Conservation (phyloP, 2,113 vertebrate genomes). For the Mus pahari region DNA sequence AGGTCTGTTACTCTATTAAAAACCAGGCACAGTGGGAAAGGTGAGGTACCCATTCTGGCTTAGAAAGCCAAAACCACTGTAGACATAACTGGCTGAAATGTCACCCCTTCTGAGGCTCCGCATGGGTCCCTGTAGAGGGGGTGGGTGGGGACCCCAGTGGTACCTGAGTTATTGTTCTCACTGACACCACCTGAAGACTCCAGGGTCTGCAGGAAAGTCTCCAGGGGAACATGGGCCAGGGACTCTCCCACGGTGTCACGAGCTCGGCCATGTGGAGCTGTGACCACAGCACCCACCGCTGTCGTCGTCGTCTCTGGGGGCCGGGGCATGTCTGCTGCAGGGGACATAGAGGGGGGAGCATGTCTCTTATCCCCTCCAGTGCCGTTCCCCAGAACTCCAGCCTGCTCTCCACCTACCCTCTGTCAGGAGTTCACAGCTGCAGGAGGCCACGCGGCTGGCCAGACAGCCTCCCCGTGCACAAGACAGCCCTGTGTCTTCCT, state of each 20-base stretch:
- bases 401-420: slow-evolving; percentile 88
- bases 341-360: background rate
- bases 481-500: slow-evolving; percentile 95
- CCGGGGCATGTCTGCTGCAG: slow-evolving; percentile 79
- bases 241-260: slow-evolving; percentile 92
- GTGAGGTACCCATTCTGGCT: background rate
- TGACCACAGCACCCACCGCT: slow-evolving; percentile 52
- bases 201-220: slow-evolving; percentile 94
- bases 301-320: slow-evolving; percentile 79
- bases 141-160: background rate
- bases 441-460: slow-evolving; percentile 91
- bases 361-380: background rate
- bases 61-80: background rate
- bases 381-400: background rate
- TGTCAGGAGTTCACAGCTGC: slow-evolving; percentile 95
- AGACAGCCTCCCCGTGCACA: slow-evolving; percentile 90
- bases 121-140: background rate
- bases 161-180: slow-evolving; percentile 72
- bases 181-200: slow-evolving; percentile 86
- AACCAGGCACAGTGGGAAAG: background rate
- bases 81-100: background rate
- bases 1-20: background rate
- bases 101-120: background rate
- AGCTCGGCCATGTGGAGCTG: slow-evolving; percentile 86
- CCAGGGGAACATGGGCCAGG: slow-evolving; percentile 92